Evolutionary conservation across 2,797 vertebrate genomes (phyloP).

Genomic region (Cyclopterus lumpus): DNA sequence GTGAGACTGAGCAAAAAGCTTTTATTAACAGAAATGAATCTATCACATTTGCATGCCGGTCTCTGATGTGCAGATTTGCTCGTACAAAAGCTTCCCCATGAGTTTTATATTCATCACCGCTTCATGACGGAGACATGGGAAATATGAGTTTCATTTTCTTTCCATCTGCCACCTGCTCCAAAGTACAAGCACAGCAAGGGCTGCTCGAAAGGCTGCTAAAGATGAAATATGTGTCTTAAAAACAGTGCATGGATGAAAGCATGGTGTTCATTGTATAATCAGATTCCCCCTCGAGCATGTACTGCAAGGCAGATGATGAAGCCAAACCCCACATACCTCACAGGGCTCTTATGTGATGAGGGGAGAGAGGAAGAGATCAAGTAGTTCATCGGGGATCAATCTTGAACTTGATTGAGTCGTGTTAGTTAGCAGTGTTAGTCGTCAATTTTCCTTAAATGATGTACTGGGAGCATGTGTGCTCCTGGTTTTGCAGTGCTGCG

Average conservation of each 20-base stretch:
- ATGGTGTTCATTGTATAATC: conserved; percentile 46
- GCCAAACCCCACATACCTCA: conserved; percentile 14
- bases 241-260: conserved; percentile 61
- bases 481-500: background rate
- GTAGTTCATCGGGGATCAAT: background rate
- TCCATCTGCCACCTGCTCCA: conserved; percentile 1
- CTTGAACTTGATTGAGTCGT: background rate
- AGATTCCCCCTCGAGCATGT: conserved; percentile 32
- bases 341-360: background rate
- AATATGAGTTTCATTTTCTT: background rate
- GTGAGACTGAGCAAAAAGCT: background rate
- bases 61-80: conserved; percentile 18
- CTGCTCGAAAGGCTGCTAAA: conserved; percentile 18
- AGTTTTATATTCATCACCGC: conserved; percentile 26
- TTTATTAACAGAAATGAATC: background rate
- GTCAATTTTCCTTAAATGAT: background rate
- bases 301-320: conserved; percentile 1
- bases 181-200: conserved; percentile 1
- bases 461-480: conserved; percentile 4
- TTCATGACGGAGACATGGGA: conserved; percentile 2
- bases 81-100: conserved; percentile 3
- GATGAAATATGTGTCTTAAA: conserved; percentile 24
- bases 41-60: conserved; percentile 41
- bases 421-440: background rate
- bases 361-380: background rate